Conservation (phyloP, 2,797 vertebrate species). For the Coranthus polyacanthus region DNA sequence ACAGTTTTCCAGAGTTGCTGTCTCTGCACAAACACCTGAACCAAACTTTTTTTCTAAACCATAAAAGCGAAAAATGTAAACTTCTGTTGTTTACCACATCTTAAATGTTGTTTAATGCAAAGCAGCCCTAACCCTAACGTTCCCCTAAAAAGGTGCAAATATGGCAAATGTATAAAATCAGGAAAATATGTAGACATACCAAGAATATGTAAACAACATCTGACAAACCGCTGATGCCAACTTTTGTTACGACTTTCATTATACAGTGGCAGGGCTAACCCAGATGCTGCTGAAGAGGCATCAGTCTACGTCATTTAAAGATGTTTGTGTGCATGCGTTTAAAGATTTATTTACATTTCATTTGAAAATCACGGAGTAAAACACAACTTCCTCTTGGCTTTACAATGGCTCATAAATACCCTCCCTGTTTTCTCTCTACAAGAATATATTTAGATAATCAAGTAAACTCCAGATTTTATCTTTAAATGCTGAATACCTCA, state of each 20-base stretch:
- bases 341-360: slow-evolving; percentile 1
- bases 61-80: too few relatives aligned
- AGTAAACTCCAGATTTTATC: slow-evolving; percentile 54
- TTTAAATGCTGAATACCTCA: slow-evolving; percentile 38
- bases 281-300: too few relatives aligned
- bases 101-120: too few relatives aligned
- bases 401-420: slow-evolving; percentile 2
- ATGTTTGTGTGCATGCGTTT: neutral
- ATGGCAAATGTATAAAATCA: too few relatives aligned
- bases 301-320: neutral
- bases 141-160: too few relatives aligned
- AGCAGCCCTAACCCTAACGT: too few relatives aligned
- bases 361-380: slow-evolving; percentile 4
- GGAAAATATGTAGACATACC: too few relatives aligned
- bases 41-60: too few relatives aligned
- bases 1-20: too few relatives aligned
- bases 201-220: neutral
- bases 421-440: slow-evolving; percentile 26
- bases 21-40: too few relatives aligned
- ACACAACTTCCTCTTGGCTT: slow-evolving; percentile 1
- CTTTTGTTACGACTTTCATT: neutral
- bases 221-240: neutral
- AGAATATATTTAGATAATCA: slow-evolving; percentile 51
- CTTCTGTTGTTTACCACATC: too few relatives aligned
- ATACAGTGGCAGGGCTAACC: too few relatives aligned